Evolutionary conservation across 2,888 invertebrate genomes (phyloP).

Genomic region (Chouioia cunea): DNA sequence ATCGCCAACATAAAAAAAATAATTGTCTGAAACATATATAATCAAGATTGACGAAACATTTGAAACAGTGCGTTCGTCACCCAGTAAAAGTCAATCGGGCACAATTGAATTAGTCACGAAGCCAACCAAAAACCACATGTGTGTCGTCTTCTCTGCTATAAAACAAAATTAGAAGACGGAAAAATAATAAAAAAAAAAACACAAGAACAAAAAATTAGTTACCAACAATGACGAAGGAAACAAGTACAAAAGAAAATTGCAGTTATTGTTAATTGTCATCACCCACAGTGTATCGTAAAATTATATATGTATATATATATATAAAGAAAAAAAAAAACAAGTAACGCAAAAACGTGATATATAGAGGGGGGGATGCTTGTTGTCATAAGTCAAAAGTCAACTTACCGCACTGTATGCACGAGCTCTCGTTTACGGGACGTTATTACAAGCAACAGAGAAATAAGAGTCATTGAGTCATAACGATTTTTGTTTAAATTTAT

Average conservation of each 20-base stretch:
- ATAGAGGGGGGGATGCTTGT: conserved; percentile 44
- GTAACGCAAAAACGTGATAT: conserved; percentile 39
- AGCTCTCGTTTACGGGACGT: conserved; percentile 67
- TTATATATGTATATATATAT: too few species aligned
- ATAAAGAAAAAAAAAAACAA: conserved; percentile 29
- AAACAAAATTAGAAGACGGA: conserved; percentile 21
- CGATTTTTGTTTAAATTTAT: conserved; percentile 12
- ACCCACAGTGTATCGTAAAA: conserved; percentile 20
- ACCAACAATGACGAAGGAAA: conserved; percentile 35
- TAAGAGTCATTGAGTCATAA: conserved; percentile 61
- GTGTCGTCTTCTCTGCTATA: not conserved
- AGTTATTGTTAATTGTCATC: conserved; percentile 38
- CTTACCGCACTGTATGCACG: conserved; percentile 65
- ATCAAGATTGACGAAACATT: conserved; percentile 10
- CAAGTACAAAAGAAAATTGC: conserved; percentile 32
- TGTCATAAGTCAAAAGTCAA: conserved; percentile 55
- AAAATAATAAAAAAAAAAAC: conserved; percentile 39
- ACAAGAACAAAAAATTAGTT: conserved; percentile 23
- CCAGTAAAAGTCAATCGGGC: conserved; percentile 18
- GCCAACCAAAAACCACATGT: conserved; percentile 47
- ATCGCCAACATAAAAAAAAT: not conserved
- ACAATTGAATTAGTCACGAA: conserved; percentile 52
- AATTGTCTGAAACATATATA: too few species aligned
- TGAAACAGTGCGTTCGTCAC: conserved; percentile 16
- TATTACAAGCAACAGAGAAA: conserved; percentile 67